Base-by-base conservation (phyloP, 1,140 invertebrate genomes). In the Physella acuta region DNA sequence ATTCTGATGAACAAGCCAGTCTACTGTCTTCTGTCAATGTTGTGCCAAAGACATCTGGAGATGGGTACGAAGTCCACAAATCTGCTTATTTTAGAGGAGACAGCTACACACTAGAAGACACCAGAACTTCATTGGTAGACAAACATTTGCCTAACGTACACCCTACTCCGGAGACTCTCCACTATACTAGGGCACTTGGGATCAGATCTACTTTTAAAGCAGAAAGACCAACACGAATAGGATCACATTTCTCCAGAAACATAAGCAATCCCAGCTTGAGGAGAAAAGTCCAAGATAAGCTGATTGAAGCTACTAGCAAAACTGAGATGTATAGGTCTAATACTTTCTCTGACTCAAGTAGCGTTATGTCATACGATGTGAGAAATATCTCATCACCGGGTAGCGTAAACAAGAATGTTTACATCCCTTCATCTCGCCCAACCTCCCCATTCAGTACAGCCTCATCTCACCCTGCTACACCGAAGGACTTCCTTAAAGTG, bases 261-360 rank as follows among this genome's bases (percentile, higher is more conserved):
- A 67, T 67, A 26, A n/a, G 31, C 17, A 67, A 67, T 56, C 64
- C 64, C 1, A 24, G n/a, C 1, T 24, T 67, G 30, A 36, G 39
- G 36, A 67, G 56, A n/a, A 67, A 56, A 26, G 4, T 30, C 14
- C 52, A 67, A 24, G 36, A 67, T 0, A 67, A 56, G 30, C 53
- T 55, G 0, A 33, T 55, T 3, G 33, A 58, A 17, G 34, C 20
- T 26, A 5, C 31, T 20, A 36, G 37, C 14, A 67, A 31, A 26
- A 30, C 26, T 1, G 62, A 64, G 1, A 30, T 51, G 39, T 52
- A 33, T 30, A 31, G 28, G 1, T 64, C 62, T 14, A 51, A 39
- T 1, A 11, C 39, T 11, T 44, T 20, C 39, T 14, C 53, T 24
- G 24, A 8, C 5, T 5, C 28, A 8, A 55, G 24, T 24, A 30